Evolutionary conservation across 2,113 vertebrate species (phyloP).

Genomic region (Carollia perspicillata): DNA sequence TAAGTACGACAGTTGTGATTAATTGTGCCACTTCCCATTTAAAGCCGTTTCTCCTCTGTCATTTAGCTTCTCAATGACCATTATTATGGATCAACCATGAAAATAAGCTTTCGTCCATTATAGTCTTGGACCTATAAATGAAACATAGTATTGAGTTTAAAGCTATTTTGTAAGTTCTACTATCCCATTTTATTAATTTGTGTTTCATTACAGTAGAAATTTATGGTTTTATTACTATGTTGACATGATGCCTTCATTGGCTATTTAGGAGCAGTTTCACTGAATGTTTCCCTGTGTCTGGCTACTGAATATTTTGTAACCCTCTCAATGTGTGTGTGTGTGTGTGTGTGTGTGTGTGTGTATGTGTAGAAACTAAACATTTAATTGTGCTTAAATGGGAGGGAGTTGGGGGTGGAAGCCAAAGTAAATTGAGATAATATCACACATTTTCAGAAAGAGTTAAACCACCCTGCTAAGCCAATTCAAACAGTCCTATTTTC

Average conservation of each 20-base stretch:
- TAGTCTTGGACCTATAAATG: slow-evolving; percentile 14
- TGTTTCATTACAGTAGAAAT: neutral
- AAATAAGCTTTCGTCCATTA: slow-evolving; percentile 40
- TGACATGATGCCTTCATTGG: neutral
- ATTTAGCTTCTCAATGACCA: slow-evolving; percentile 33
- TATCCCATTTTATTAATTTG: slow-evolving; percentile 40
- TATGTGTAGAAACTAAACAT: neutral
- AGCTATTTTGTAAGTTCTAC: slow-evolving; percentile 9
- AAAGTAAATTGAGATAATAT: neutral
- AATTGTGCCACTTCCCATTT: slow-evolving; percentile 23
- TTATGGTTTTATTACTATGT: neutral
- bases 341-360: neutral
- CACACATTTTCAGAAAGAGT: slow-evolving; percentile 39
- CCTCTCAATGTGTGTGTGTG: neutral
- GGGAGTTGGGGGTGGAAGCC: neutral
- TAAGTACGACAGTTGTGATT: slow-evolving; percentile 18
- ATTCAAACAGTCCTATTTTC: slow-evolving; percentile 23
- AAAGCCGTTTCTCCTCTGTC: slow-evolving; percentile 46
- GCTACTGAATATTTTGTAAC: neutral
- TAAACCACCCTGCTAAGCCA: neutral
- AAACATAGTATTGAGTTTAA: slow-evolving; percentile 31
- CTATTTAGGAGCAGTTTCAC: neutral
- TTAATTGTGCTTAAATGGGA: neutral
- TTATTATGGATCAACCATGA: slow-evolving; percentile 17
- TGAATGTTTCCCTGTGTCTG: neutral